Base-by-base conservation (phyloP, 2,888 invertebrate species). In the Eupelmus urozonus region DNA sequence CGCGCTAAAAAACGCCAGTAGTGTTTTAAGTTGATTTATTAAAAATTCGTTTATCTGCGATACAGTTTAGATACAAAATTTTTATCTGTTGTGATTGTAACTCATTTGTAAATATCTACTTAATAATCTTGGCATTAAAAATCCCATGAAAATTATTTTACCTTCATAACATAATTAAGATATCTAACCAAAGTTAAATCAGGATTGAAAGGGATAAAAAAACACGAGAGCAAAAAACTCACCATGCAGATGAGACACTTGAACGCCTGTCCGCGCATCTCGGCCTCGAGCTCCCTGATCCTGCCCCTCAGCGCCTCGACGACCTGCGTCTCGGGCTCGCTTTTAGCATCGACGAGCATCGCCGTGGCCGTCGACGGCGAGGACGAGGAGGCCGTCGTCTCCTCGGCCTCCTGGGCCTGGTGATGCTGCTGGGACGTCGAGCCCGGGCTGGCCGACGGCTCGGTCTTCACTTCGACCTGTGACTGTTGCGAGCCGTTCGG, bases 241-340 rank as follows among this genome's bases (percentile, higher is more conserved):
- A 93, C 93, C 91, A 97, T 93, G 87, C 97, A 97, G 82, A 97
- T 97, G 69, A 97, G 92, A 91, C 97, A 97, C 89, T 96, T 96
- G 81, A 94, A 93, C 90, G 94, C 93, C 84, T 92, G 91, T 78
- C 92, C 91, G 74, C 91, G 90, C 82, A 90, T 88, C 81, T 91
- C 90, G 77, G 90, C 92, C 87, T 96, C 96, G 83, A 96, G 91
- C 81, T 96, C 95, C 63, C 93, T 93, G 67, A 97, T 94, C 82
- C 94, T 93, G 53, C 92, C 93, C 87, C 96, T 95, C 18, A 97
- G 90, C 0, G 96, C 95, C 86, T 95, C 93, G 72, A 95, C 91
- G 59, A 94, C 90, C 42, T 91, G 92, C 5, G 85, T 82, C 53
- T 69, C 77, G 59, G 67, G 72, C 55, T 80, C 80, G 72, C 25